Evolutionary conservation across 2,888 invertebrate genomes (phyloP).

Genomic region (Synanthedon andrenaeformis): DNA sequence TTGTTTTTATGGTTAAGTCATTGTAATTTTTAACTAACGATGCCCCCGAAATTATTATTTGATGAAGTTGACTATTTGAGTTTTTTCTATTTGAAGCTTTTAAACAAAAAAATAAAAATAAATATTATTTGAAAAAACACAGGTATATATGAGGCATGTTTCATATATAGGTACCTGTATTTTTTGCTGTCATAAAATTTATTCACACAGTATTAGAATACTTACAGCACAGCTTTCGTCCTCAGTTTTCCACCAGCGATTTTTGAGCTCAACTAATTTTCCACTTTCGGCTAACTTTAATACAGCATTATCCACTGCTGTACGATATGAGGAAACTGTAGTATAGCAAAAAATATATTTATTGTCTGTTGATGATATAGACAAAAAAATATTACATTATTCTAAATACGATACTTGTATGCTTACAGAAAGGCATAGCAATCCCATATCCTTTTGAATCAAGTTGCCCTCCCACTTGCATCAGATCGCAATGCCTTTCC

Average conservation of each 20-base stretch:
- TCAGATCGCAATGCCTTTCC: conserved; percentile 86
- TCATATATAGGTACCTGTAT: too few relatives aligned
- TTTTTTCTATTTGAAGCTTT: too few relatives aligned
- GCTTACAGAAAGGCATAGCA: conserved; percentile 89
- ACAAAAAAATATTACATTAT: neutral
- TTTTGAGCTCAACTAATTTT: conserved; percentile 81
- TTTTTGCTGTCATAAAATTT: too few relatives aligned
- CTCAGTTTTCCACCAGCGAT: conserved; percentile 90
- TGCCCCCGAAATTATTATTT: too few relatives aligned
- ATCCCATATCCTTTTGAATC: conserved; percentile 94
- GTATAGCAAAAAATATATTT: conserved; percentile 4
- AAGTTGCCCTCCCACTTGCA: conserved; percentile 81
- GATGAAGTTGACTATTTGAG: too few relatives aligned
- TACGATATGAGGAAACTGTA: conserved; percentile 79
- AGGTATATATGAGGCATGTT: too few relatives aligned
- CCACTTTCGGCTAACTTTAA: conserved; percentile 92
- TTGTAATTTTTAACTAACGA: too few relatives aligned
- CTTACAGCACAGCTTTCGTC: conserved; percentile 71
- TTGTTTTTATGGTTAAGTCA: neutral
- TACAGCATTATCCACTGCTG: conserved; percentile 87
- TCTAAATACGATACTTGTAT: neutral
- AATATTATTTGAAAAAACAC: too few relatives aligned
- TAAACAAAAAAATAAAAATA: too few relatives aligned
- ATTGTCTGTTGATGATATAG: neutral
- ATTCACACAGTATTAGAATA: too few relatives aligned